These are phyloP conservation scores for Musca vetustissima DNA, from an alignment of 1,140 invertebrate genomes.

Conservation along the genomic window DNA sequence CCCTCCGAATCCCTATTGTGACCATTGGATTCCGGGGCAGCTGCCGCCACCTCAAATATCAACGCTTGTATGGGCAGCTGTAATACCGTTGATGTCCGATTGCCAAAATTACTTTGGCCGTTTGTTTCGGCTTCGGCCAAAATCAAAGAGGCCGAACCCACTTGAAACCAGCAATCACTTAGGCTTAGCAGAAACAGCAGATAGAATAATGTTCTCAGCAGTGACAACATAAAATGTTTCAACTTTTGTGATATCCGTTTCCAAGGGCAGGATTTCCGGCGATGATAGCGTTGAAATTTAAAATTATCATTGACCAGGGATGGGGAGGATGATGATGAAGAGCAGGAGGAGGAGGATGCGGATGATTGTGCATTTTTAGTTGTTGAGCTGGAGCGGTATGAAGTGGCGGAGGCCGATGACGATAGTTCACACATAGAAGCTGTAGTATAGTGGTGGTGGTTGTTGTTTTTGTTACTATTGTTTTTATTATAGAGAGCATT, in stretches of 20 bases:
- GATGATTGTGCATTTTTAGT: too few species aligned
- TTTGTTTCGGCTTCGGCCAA: neutral
- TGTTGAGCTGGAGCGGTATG: too few species aligned
- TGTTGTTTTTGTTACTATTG: neutral
- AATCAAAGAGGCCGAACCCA: neutral
- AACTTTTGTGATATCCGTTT: slow-evolving; percentile 7
- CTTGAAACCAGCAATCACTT: slow-evolving; percentile 10
- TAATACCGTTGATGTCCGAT: neutral
- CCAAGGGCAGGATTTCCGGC: neutral
- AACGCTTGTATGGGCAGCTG: slow-evolving; percentile 5
- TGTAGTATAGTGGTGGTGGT: slow-evolving; percentile 7
- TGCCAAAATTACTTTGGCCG: neutral
- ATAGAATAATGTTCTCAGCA: slow-evolving; percentile 2
- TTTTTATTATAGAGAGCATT: neutral
- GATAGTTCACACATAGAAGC: neutral
- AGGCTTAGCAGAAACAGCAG: neutral
- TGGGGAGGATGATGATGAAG: too few species aligned
- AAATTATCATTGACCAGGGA: neutral
- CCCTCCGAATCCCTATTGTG: neutral
- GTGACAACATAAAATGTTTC: slow-evolving; percentile 3
- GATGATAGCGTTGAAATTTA: slow-evolving; percentile 8
- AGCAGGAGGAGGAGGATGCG: too few species aligned
- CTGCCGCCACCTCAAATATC: slow-evolving; percentile 1
- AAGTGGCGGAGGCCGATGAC: too few species aligned
- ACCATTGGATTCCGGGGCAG: neutral